Evolutionary conservation across 2,888 invertebrate species (phyloP).

Genomic region (Gymnosoma rotundatum): DNA sequence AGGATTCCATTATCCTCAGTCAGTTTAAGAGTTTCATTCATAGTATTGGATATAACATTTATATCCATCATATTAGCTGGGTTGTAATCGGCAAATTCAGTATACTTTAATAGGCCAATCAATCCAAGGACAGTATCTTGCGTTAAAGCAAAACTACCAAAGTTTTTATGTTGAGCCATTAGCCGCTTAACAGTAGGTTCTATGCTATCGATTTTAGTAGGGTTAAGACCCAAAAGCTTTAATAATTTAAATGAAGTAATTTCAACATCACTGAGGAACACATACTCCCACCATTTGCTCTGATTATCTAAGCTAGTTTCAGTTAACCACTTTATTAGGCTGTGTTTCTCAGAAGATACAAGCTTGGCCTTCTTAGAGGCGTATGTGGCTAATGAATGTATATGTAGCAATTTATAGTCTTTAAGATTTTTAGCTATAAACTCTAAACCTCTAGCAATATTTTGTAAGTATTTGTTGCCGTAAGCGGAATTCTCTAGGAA

Average conservation of each 20-base stretch:
- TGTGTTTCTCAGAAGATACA: no score
- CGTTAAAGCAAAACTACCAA: conserved; percentile 89
- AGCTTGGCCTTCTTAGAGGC: no score
- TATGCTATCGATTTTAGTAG: conserved; percentile 74
- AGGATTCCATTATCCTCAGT: conserved; percentile 92
- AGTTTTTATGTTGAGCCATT: conserved; percentile 86
- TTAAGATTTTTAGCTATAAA: no score
- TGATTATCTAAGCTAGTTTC: no score
- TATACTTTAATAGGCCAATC: conserved; percentile 85
- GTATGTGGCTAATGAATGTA: no score
- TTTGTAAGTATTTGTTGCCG: conserved; percentile 82
- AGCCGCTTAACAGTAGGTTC: conserved; percentile 87
- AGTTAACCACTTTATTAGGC: no score
- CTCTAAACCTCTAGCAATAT: no score
- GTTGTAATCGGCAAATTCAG: conserved; percentile 82
- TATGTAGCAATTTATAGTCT: no score
- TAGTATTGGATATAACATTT: conserved; percentile 83
- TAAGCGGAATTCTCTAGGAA: conserved; percentile 85
- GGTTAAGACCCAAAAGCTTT: no score
- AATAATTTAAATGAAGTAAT: no score
- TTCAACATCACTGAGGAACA: no score
- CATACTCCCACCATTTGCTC: no score
- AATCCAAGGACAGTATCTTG: conserved; percentile 90
- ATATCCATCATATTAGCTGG: conserved; percentile 84
- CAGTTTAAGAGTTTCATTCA: conserved; percentile 80